Percentiles rank a stretch among this genome's conserved stretches.
phyloP scores from a whole-genome alignment of 2,888 invertebrate genomes.

The Electrophaes corylata region DNA sequence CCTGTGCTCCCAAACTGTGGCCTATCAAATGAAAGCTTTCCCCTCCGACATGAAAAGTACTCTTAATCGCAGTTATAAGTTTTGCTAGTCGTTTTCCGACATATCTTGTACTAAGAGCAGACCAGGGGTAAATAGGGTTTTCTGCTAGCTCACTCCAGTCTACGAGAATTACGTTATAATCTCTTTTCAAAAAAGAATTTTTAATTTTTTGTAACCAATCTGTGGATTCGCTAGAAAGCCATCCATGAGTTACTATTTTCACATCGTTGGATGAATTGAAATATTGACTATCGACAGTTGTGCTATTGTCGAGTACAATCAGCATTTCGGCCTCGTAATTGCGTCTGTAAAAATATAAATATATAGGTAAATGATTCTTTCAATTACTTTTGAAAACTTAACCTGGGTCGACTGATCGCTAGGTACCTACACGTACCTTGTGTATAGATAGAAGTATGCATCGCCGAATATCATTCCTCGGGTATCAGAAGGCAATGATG shows the following conservation, averaged over 20 bases:
- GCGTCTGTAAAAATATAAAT: conserved; percentile 48
- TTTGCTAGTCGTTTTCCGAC: conserved; percentile 68
- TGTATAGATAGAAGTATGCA: conserved; percentile 76
- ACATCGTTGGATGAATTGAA: conserved; percentile 71
- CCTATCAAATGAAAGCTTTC: conserved; percentile 71
- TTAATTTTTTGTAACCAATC: conserved; percentile 73
- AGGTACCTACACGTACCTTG: conserved; percentile 53
- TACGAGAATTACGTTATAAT: conserved; percentile 79
- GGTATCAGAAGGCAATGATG: conserved; percentile 56
- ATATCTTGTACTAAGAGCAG: conserved; percentile 72
- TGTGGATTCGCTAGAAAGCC: conserved; percentile 70
- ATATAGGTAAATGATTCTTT: no score
- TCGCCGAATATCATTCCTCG: conserved; percentile 60
- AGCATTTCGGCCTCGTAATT: conserved; percentile 62
- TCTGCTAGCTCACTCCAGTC: conserved; percentile 75
- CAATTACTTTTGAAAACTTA: no score
- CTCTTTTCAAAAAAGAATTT: conserved; percentile 65
- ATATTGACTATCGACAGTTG: conserved; percentile 54
- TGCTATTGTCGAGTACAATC: conserved; percentile 48
- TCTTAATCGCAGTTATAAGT: conserved; percentile 53
- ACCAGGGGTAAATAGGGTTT: conserved; percentile 68
- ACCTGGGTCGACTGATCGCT: no score
- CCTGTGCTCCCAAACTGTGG: conserved; percentile 86
- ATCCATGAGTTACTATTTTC: conserved; percentile 82
- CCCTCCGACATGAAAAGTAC: conserved; percentile 48